Percentiles rank a stretch among this genome's conserved stretches.
These are phyloP conservation scores for Colletes gigas DNA, from an alignment of 1,140 invertebrate species.

Conservation along the genomic window DNA sequence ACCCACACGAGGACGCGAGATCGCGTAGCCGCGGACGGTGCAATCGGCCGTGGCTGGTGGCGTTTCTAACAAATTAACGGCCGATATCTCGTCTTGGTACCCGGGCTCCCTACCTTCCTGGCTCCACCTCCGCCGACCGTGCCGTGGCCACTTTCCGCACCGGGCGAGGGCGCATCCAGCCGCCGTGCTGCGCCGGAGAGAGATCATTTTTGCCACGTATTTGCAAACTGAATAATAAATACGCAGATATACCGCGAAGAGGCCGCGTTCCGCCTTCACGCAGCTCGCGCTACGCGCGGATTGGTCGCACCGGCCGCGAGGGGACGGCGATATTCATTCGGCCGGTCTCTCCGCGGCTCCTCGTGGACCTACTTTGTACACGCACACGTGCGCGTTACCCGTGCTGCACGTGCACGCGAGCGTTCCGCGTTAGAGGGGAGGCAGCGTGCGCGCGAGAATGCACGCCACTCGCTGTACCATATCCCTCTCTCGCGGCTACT, in stretches of 20 bases:
- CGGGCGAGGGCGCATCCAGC: conserved; percentile 43
- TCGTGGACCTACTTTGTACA: conserved; percentile 73
- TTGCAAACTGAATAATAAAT: conserved; percentile 82
- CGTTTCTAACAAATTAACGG: conserved; percentile 79
- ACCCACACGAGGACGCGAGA: background rate
- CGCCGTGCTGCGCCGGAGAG: conserved; percentile 60
- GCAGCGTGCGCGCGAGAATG: conserved; percentile 35
- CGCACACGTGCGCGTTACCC: conserved; percentile 47
- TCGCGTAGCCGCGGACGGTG: conserved; percentile 17
- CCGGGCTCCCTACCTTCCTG: conserved; percentile 66
- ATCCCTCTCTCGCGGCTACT: conserved; percentile 25
- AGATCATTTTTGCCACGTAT: conserved; percentile 81
- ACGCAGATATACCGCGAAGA: conserved; percentile 76
- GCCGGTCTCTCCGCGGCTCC: conserved; percentile 61
- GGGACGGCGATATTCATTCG: conserved; percentile 77
- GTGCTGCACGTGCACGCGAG: conserved; percentile 52
- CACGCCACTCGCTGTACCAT: conserved; percentile 51
- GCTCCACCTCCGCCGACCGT: conserved; percentile 67
- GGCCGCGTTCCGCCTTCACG: conserved; percentile 80
- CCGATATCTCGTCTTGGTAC: conserved; percentile 60
- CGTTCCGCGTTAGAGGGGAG: conserved; percentile 29
- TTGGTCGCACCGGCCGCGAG: conserved; percentile 77
- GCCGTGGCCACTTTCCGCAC: conserved; percentile 19
- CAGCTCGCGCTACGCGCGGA: conserved; percentile 77
- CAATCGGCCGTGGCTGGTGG: conserved; percentile 67